Evolutionary conservation across 2,113 vertebrate species (phyloP), one percentile per base, ranked within the genome.

Genomic region (Plotosus lineatus): DNA sequence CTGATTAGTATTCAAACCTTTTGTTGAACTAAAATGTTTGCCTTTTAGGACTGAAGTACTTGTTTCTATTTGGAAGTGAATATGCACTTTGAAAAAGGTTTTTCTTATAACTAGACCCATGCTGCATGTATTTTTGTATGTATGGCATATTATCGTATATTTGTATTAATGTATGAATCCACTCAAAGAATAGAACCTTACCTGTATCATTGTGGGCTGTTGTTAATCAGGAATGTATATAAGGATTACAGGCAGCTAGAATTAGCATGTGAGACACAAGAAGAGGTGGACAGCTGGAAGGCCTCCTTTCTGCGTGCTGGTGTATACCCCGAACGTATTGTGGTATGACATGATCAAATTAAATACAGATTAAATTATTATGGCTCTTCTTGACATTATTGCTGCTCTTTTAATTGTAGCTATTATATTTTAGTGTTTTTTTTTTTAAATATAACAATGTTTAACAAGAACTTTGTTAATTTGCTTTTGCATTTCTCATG

Each of bases 201-300:
- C 69, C 31, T 33, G 28, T 33, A 61, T 19, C 38, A 26, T 11
- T 36, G 31, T 78, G 21, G 11, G 21, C 56, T 31, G 80, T 58
- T 50, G 53, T 26, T 46, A 44, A 14, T 61, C 82, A 98, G 97
- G 90, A 98, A 98, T 33, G 97, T 99, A 81, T 98, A 99, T 87
- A 99, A 98, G 91, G 97, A 99, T 83, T 98, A 97, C 72, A 91
- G 97, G 81, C 96, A 98, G 91, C 93, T 99, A 91, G 97, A 98
- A 87, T 82, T 98, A 90, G 97, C 97, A 61, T 96, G 95, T 17
- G 97, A 99, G 90, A 97, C 96, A 26, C 96, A 96, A 90, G 97
- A 99, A 86, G 97, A 98, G 83, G 96, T 98, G 76, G 97, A 98
- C 78, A 95, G 97, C 91, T 98, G 97, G 96, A 99, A 98, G 80